Evolutionary conservation across 2,888 invertebrate species (phyloP).

Genomic region (Napeogenes sylphis): DNA sequence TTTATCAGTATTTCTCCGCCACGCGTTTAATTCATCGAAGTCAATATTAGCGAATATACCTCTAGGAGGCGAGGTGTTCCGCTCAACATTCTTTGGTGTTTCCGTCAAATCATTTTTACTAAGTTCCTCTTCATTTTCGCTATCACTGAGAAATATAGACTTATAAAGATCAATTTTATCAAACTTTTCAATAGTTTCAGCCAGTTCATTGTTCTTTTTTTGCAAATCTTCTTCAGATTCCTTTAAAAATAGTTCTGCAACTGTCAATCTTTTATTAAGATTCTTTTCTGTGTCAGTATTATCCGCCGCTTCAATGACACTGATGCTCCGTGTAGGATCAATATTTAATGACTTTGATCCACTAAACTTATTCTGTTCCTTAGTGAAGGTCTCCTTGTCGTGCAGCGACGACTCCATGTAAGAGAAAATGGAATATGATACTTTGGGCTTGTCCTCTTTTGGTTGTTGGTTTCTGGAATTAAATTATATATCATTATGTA

Average conservation of each 20-base stretch:
- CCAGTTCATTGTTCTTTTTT: slow-evolving; percentile 49
- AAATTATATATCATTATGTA: neutral
- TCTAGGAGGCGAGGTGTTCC: slow-evolving; percentile 83
- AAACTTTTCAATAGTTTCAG: slow-evolving; percentile 67
- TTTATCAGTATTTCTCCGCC: slow-evolving; percentile 50
- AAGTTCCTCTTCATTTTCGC: slow-evolving; percentile 79
- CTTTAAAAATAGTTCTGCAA: slow-evolving; percentile 66
- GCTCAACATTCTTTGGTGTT: slow-evolving; percentile 74
- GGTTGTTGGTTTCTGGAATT: slow-evolving; percentile 57
- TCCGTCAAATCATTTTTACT: slow-evolving; percentile 45
- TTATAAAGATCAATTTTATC: slow-evolving; percentile 88
- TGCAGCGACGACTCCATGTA: slow-evolving; percentile 81
- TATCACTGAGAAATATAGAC: slow-evolving; percentile 91
- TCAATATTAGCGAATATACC: slow-evolving; percentile 84
- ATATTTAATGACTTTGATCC: slow-evolving; percentile 58
- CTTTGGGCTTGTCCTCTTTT: slow-evolving; percentile 75
- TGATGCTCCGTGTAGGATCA: slow-evolving; percentile 14
- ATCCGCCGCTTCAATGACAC: neutral
- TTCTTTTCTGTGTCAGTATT: slow-evolving; percentile 22
- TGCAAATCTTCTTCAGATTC: slow-evolving; percentile 60
- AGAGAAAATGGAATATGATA: slow-evolving; percentile 86
- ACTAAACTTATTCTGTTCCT: slow-evolving; percentile 65
- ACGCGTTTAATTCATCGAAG: slow-evolving; percentile 76
- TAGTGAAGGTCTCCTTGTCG: slow-evolving; percentile 74
- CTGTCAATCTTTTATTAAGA: slow-evolving; percentile 63